Evolutionary conservation across 1,140 invertebrate species (phyloP).

Genomic region (Bombus superbus): DNA sequence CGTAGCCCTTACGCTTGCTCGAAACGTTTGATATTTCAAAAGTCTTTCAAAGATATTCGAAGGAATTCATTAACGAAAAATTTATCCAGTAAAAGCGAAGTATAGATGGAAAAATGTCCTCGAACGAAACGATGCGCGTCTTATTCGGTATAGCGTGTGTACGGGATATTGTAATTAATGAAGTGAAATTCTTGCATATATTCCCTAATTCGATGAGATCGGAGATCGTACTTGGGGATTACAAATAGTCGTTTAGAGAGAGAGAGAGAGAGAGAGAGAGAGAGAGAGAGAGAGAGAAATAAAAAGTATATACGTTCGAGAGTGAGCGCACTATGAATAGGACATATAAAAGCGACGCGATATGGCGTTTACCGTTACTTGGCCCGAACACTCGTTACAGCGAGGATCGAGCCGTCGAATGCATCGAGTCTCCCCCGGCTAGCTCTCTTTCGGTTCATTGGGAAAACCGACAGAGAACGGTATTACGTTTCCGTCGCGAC

Average conservation of each 20-base stretch:
- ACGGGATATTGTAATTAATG: not conserved
- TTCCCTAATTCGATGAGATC: not conserved
- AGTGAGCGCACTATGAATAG: slow-evolving; percentile 56
- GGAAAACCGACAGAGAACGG: not conserved
- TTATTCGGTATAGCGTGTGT: no score
- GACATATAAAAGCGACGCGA: slow-evolving; percentile 59
- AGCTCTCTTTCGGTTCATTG: slow-evolving; percentile 36
- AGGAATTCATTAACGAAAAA: no score
- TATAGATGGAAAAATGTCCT: no score
- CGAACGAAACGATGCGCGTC: no score
- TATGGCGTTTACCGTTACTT: slow-evolving; percentile 79
- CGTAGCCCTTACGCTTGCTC: no score
- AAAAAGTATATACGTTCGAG: slow-evolving; percentile 46
- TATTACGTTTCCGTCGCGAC: not conserved
- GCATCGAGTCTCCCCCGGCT: not conserved
- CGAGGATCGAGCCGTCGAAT: slow-evolving; percentile 46
- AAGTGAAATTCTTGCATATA: not conserved
- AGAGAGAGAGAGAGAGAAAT: not conserved
- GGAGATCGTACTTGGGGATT: not conserved
- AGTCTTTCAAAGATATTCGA: no score
- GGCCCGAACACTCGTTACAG: slow-evolving; percentile 70
- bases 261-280: not conserved
- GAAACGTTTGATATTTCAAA: no score
- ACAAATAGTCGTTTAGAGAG: not conserved
- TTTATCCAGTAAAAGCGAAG: no score